Evolutionary conservation across 2,888 invertebrate genomes (phyloP).

Genomic region (Vanessa cardui): DNA sequence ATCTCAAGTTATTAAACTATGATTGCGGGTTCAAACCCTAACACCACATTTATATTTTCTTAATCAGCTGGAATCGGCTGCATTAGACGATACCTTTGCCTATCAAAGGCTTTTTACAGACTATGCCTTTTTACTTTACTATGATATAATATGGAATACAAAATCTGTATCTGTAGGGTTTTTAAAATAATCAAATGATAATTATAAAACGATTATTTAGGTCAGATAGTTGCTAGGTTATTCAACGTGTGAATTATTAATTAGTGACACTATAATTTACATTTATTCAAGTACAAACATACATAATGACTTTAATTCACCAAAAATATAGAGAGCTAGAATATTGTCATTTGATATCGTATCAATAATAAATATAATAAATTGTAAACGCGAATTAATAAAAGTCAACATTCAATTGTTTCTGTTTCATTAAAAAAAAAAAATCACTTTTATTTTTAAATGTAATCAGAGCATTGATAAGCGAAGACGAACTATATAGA

Average conservation of each 20-base stretch:
- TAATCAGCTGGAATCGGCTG: too few species aligned
- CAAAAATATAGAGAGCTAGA: too few species aligned
- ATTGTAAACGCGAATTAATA: too few species aligned
- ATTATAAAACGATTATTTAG: background rate
- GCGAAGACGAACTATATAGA: background rate
- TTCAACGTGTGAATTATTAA: constrained; percentile 15
- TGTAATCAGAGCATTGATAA: background rate
- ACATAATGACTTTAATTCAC: constrained; percentile 18
- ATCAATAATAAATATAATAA: too few species aligned
- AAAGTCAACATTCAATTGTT: too few species aligned
- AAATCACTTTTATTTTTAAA: background rate
- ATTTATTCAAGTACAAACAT: constrained; percentile 25
- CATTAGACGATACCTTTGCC: too few species aligned
- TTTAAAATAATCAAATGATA: background rate
- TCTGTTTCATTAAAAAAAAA: background rate
- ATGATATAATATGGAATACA: background rate
- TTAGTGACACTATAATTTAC: constrained; percentile 22
- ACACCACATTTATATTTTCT: too few species aligned
- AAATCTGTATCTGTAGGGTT: background rate
- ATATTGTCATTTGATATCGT: too few species aligned
- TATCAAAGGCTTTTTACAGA: too few species aligned
- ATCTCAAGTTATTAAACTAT: too few species aligned
- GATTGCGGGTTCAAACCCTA: too few species aligned
- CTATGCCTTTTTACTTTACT: too few species aligned
- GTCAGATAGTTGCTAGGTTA: constrained; percentile 5